A percentile compares a stretch with the other conserved stretches of the same genome.
These are phyloP conservation scores for Cyclophora albipunctata DNA, from an alignment of 2,888 invertebrate species.

Conservation along the genomic window DNA sequence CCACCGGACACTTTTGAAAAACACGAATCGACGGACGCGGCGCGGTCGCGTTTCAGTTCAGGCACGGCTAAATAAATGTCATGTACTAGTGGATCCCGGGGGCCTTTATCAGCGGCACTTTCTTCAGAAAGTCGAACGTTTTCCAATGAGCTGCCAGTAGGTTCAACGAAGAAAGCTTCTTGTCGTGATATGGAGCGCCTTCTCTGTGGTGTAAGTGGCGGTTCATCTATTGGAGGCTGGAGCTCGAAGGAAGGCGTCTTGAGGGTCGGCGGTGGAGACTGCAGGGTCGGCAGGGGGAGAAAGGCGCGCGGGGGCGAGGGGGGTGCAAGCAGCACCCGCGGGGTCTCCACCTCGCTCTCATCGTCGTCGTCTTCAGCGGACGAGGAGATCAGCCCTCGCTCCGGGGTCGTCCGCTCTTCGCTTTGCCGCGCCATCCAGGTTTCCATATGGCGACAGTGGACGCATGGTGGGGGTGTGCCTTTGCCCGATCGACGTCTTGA, in stretches of 20 bases:
- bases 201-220: conserved; percentile 65
- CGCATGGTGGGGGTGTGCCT: conserved; percentile 81
- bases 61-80: conserved; percentile 88
- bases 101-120: conserved; percentile 38
- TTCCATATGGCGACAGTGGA: conserved; percentile 85
- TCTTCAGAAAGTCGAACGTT: conserved; percentile 77
- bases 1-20: conserved; percentile 85
- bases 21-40: conserved; percentile 91
- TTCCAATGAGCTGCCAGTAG: conserved; percentile 81
- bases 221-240: conserved; percentile 68
- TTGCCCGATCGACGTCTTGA: conserved; percentile 79
- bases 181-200: conserved; percentile 87
- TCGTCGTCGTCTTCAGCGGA: conserved; percentile 69
- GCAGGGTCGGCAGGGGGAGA: conserved; percentile 42
- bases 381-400: conserved; percentile 49
- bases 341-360: conserved; percentile 66
- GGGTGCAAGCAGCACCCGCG: conserved; percentile 79
- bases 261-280: conserved; percentile 72
- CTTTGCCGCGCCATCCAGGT: conserved; percentile 78
- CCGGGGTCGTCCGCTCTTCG: conserved; percentile 59
- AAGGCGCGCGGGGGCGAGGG: conserved; percentile 58
- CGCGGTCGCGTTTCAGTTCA: conserved; percentile 87
- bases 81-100: conserved; percentile 71
- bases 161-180: conserved; percentile 87
- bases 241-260: conserved; percentile 76